Evolutionary conservation across 2,888 invertebrate genomes (phyloP), one percentile per base, ranked within the genome.

Genomic region (Thyatira batis): DNA sequence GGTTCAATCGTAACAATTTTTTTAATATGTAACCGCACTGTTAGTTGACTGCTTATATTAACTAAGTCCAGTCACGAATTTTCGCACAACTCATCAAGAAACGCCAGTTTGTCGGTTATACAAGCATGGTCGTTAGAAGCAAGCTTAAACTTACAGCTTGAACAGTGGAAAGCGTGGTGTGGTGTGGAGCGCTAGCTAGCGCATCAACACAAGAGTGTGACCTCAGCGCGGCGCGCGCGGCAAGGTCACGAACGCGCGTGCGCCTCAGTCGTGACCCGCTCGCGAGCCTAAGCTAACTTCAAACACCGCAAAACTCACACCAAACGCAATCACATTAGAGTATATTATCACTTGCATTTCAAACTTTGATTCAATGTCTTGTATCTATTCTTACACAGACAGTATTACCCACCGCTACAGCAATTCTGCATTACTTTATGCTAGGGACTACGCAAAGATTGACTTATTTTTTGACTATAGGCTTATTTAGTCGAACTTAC

Each of bases 201-300:
- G 87, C 89, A 88, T 88, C 89, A 84, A 80, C 85, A 82, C 84
- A 80, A 83, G 78, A 85, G 81, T 83, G 83, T 84, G 89, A 89
- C 90, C 89, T 91, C 89, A 85, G 84, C 71, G 76, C 82, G 77
- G 87, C 85, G 86, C 86, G 83, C 86, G 85, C 87, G 83, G 87
- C 92, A 92, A 92, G 92, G 92, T 92, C 92, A 92, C 88, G 91
- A 91, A 85, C 91, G 87, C 90, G 90, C 91, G 90, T 90, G 89
- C 89, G 84, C 81, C 76, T 80, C 79, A 83, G 83, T 91, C 90
- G 92, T 91, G 92, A 92, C 92, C 91, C 89, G 92, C 82, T 87
- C 89, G 84, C 84, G 86, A 81, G 85, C 86, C 73, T 73, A 68
- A 60, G 54, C 75, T 67, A 77, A 77, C 61, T 49, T 60, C 45